Conservation (phyloP, 2,888 invertebrate species). For the Nomada goodeniana region DNA sequence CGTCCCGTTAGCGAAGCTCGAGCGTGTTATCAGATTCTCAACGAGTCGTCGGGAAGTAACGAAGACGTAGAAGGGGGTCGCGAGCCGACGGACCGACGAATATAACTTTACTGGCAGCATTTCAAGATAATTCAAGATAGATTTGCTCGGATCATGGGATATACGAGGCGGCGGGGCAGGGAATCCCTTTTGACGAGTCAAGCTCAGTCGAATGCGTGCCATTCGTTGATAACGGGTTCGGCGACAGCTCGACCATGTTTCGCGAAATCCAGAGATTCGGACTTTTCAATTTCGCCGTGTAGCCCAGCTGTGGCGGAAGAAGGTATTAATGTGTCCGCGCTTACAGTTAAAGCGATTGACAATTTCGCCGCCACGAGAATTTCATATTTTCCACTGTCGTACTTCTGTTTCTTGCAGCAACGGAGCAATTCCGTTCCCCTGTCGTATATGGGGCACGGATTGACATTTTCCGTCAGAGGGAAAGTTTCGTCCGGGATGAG, state of each 20-base stretch:
- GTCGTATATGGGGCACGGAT: too few species aligned
- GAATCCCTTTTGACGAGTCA: constrained; percentile 77
- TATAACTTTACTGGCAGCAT: constrained; percentile 65
- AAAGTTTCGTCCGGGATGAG: neutral
- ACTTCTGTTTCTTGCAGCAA: neutral
- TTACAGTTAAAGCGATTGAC: constrained; percentile 32
- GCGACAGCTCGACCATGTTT: constrained; percentile 69
- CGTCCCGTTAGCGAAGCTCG: constrained; percentile 11
- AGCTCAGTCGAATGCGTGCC: constrained; percentile 76
- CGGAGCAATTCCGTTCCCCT: neutral
- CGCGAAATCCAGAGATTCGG: constrained; percentile 71
- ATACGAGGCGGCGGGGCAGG: constrained; percentile 59
- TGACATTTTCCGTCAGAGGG: neutral
- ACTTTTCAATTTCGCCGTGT: constrained; percentile 70
- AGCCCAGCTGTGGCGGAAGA: constrained; percentile 42
- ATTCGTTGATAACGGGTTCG: constrained; percentile 73
- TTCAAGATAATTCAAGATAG: constrained; percentile 73
- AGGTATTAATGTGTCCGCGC: constrained; percentile 55
- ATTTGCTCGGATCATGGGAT: constrained; percentile 73
- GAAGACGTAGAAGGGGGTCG: neutral
- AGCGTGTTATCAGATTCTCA: constrained; percentile 45
- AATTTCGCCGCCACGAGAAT: neutral
- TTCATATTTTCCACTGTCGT: neutral
- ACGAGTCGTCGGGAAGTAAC: constrained; percentile 17
- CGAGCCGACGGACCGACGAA: constrained; percentile 22